Evolutionary conservation across 2,113 vertebrate genomes (phyloP), one percentile per base, ranked within the genome.

Genomic region (Hippocampus mohnikei): DNA sequence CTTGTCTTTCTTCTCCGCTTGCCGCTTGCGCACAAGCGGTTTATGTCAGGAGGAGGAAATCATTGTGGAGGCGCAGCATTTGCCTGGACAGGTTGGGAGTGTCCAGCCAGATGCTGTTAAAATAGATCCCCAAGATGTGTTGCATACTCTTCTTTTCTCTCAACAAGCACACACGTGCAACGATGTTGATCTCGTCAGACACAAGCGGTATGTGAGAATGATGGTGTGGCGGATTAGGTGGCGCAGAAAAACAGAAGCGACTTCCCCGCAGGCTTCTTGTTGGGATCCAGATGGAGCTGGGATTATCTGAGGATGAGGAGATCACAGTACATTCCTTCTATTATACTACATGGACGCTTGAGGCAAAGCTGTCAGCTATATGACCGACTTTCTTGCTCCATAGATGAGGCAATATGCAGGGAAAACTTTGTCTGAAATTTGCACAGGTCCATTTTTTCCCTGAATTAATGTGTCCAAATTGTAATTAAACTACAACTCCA

Each of bases 321-420:
- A 82, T 88, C 82, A 74, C 66, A 58, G 56, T 61, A 63, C 66
- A 67, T 70, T 59, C 86, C 71, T 80, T 73, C 55, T 67, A 79
- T 81, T 74, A 69, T 83, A 78, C 55, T 60, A 79, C 79, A 71
- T 62, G 41, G 71, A 75, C 0, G 82, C 82, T 85, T 20, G 66
- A 82, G 85, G 85, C 88, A 62, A 82, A 88, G 71, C 86, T 89
- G 86, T 85, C 85, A 84, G 74, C 83, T 84, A 81, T 79, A 69
- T 67, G 33, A 75, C 84, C 27, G 12, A 72, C 75, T 85, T 80
- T 72, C 44, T 59, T 67, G 37, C 77, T 84, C 71, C 41, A 80
- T 87, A 81, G 75, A 77, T 76, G 82, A 69, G 76, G 70, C 58
- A 13, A 23, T 44, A 65, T 74, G 68, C 73, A 70, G 66, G 72